phyloP scores from a whole-genome alignment of 2,113 vertebrate species.

The Hippolais icterina region DNA sequence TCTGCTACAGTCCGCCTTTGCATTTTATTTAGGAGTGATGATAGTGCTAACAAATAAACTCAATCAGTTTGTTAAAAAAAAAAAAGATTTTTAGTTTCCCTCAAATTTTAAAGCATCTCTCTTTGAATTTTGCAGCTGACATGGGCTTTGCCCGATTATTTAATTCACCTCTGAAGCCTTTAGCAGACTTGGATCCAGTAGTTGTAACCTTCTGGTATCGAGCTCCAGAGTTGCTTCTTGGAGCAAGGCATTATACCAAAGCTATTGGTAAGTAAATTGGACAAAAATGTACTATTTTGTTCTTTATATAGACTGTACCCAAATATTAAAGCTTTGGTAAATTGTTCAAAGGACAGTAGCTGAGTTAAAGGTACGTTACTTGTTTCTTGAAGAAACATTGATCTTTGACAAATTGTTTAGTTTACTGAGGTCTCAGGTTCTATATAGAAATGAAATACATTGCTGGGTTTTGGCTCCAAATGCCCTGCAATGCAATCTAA shows the following conservation, averaged over 20 bases:
- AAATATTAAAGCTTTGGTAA: not conserved
- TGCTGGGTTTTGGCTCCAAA: not conserved
- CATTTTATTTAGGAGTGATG: conserved; percentile 37
- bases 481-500: not conserved
- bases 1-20: not conserved
- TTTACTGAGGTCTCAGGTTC: not conserved
- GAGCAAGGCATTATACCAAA: conserved; percentile 99
- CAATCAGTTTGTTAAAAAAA: not conserved
- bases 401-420: not conserved
- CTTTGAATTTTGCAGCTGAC: conserved; percentile 85
- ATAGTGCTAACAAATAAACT: conserved; percentile 32
- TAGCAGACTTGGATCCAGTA: conserved; percentile 99
- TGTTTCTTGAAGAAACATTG: not conserved
- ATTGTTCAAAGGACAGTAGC: not conserved
- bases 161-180: conserved; percentile 99
- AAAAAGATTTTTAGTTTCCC: not conserved
- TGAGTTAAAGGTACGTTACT: not conserved
- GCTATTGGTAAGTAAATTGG: conserved; percentile 91
- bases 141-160: conserved; percentile 99
- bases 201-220: conserved; percentile 99
- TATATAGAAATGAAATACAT: not conserved
- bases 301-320: not conserved
- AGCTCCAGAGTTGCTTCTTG: conserved; percentile 96
- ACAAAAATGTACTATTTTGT: not conserved
- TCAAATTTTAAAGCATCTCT: conserved; percentile 30